These are phyloP conservation scores for Carpatolechia fugitivella DNA, from an alignment of 2,888 invertebrate species.

Conservation along the genomic window DNA sequence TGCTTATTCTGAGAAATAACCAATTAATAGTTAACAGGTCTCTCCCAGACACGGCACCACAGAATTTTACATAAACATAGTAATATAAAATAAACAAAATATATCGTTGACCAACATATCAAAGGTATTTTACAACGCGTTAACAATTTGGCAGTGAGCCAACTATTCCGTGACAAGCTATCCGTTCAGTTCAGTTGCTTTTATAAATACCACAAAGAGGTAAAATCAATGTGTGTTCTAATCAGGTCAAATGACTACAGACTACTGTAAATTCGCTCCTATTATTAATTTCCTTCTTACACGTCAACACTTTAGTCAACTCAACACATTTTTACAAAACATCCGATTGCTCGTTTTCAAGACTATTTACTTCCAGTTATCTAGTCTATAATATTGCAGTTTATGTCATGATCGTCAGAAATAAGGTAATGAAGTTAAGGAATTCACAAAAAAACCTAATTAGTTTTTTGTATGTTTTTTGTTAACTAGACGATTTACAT, in stretches of 20 bases:
- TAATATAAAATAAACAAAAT: slow-evolving; percentile 48
- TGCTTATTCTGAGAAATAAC: no score
- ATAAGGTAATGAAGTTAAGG: no score
- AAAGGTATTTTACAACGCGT: slow-evolving; percentile 60
- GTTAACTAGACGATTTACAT: slow-evolving; percentile 39
- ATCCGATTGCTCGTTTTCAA: slow-evolving; percentile 2
- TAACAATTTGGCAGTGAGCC: slow-evolving; percentile 63
- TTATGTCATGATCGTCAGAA: no score
- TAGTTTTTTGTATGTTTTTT: slow-evolving; percentile 43
- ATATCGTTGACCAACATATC: slow-evolving; percentile 67
- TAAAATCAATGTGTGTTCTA: slow-evolving; percentile 33
- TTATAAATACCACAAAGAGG: slow-evolving; percentile 58
- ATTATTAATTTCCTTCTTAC: not conserved
- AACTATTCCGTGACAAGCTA: slow-evolving; percentile 69
- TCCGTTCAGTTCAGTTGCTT: slow-evolving; percentile 50
- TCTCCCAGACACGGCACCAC: no score
- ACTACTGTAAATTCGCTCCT: slow-evolving; percentile 19
- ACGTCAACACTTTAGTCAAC: not conserved
- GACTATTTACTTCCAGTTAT: slow-evolving; percentile 9
- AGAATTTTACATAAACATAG: not conserved
- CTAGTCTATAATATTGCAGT: no score
- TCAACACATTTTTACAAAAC: not conserved
- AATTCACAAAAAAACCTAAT: slow-evolving; percentile 38
- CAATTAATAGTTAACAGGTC: no score
- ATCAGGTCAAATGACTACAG: slow-evolving; percentile 37